Percentiles rank a stretch among this genome's conserved stretches.
Conservation (phyloP, 2,888 invertebrate species). For the Seladonia tumulorum region DNA sequence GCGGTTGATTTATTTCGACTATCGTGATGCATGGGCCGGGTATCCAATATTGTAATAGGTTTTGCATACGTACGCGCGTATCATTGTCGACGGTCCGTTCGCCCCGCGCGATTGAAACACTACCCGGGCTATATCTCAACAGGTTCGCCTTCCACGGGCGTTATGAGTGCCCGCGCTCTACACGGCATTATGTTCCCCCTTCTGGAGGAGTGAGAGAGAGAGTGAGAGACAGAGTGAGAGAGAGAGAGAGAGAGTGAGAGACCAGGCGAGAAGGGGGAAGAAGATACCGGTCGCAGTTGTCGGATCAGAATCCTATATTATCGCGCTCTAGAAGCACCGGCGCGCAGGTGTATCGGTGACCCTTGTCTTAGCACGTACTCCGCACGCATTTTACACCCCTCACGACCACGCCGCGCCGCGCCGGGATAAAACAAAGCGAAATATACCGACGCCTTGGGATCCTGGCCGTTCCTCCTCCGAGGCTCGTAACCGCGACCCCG, state of each 20-base stretch:
- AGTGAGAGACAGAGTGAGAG: background rate
- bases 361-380: conserved; percentile 62
- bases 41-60: conserved; percentile 83
- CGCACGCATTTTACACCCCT: conserved; percentile 55
- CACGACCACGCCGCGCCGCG: conserved; percentile 25
- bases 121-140: conserved; percentile 83
- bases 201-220: too few species aligned
- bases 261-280: conserved; percentile 35
- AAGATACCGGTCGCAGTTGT: conserved; percentile 70
- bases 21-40: conserved; percentile 82
- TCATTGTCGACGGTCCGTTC: conserved; percentile 77
- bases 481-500: conserved; percentile 39
- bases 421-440: conserved; percentile 44
- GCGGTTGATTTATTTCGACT: conserved; percentile 82
- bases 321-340: conserved; percentile 72
- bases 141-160: conserved; percentile 77
- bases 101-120: conserved; percentile 81
- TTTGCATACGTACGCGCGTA: conserved; percentile 78
- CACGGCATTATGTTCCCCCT: conserved; percentile 80
- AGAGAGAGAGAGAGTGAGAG: background rate
- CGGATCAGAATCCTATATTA: conserved; percentile 83
- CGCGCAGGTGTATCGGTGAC: conserved; percentile 75
- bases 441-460: conserved; percentile 28
- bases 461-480: conserved; percentile 32
- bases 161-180: conserved; percentile 82